phyloP scores from a whole-genome alignment of 2,888 invertebrate genomes.

The Lysandra coridon region DNA sequence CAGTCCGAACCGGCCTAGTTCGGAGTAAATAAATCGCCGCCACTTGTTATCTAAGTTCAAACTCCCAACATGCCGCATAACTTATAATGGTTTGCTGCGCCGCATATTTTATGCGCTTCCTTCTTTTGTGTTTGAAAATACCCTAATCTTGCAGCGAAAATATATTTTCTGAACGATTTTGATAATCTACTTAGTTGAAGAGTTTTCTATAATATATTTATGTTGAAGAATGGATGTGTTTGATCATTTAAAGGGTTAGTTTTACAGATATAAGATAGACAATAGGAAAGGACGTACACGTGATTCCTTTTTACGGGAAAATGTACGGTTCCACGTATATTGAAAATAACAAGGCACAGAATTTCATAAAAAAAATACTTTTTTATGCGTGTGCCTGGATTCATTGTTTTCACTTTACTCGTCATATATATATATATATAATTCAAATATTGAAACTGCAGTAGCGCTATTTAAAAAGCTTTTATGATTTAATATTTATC shows the following conservation, averaged over 20 bases:
- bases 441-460: background rate
- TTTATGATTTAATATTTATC: conserved; percentile 1
- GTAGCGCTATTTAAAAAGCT: conserved; percentile 1
- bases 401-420: background rate
- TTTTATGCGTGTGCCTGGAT: background rate
- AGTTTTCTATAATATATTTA: too few species aligned
- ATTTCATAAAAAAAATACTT: too few species aligned
- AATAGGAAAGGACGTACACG: too few species aligned
- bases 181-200: too few species aligned
- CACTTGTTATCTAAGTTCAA: conserved; percentile 28
- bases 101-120: conserved; percentile 20
- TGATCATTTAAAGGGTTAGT: too few species aligned
- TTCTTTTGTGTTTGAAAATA: background rate
- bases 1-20: conserved; percentile 13
- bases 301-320: background rate
- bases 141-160: background rate
- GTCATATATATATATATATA: background rate
- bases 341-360: background rate
- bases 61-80: conserved; percentile 20
- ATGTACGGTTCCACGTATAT: background rate
- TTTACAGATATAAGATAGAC: too few species aligned
- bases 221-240: too few species aligned
- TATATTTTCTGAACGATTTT: too few species aligned
- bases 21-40: conserved; percentile 11
- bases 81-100: conserved; percentile 17